Percentiles rank a stretch among this genome's conserved stretches.
Conservation (phyloP, 2,797 vertebrate species). For the Scyliorhinus canicula region DNA sequence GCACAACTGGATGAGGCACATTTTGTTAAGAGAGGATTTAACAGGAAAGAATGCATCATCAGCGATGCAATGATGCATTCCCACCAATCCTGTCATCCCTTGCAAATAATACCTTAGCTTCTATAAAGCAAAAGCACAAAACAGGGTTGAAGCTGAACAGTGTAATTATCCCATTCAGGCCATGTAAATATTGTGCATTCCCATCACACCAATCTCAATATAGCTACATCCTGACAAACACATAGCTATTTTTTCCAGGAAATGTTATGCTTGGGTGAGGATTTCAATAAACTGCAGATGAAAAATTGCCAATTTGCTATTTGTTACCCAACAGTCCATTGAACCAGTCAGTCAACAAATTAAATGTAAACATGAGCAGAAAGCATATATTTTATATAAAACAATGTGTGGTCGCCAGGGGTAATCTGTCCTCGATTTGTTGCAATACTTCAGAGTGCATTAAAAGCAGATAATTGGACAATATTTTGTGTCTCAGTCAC, state of each 20-base stretch:
- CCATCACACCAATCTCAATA: slow-evolving; percentile 30
- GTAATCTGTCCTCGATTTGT: not conserved
- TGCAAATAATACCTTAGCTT: not conserved
- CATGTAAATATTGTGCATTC: slow-evolving; percentile 19
- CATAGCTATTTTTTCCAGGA: slow-evolving; percentile 17
- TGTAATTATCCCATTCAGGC: slow-evolving; percentile 1
- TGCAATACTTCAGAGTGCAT: not conserved
- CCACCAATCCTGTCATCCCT: not conserved
- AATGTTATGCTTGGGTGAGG: slow-evolving; percentile 11
- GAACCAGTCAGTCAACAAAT: slow-evolving; percentile 21
- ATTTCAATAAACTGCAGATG: slow-evolving; percentile 27
- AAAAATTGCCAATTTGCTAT: slow-evolving; percentile 1
- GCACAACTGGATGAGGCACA: not conserved
- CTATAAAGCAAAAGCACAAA: slow-evolving; percentile 10
- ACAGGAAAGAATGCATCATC: not conserved
- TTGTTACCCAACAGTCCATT: slow-evolving; percentile 11
- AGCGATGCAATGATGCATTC: not conserved
- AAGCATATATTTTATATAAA: slow-evolving; percentile 10
- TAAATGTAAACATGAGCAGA: slow-evolving; percentile 6
- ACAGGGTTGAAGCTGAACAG: not conserved
- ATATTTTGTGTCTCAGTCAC: not conserved
- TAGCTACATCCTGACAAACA: slow-evolving; percentile 11
- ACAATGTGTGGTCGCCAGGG: not conserved
- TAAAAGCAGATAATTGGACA: not conserved
- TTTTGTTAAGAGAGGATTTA: not conserved